Evolutionary conservation across 2,113 vertebrate species (phyloP), one percentile per base, ranked within the genome.

Genomic region (Apodemus speciosus): DNA sequence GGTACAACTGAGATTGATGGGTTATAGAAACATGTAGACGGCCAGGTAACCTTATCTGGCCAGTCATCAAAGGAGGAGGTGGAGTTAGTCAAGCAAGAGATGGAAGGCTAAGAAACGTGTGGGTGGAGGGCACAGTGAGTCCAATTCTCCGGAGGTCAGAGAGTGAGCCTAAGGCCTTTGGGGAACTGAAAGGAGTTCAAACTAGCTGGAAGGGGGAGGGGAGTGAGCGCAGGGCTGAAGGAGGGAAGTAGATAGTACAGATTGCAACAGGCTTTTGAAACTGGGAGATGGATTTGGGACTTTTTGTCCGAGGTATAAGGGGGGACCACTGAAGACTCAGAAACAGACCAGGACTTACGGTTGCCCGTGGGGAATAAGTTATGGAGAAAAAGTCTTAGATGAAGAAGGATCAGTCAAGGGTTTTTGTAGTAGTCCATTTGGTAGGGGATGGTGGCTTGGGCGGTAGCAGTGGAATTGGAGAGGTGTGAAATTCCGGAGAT

Each of bases 141-240:
- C 11, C 58, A 91, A 23, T 93, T 69, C 76, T 40, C 38, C 88
- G 75, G 58, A 89, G 84, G 87, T 92, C 79, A 89, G 51, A 85
- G 86, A 68, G 38, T 0, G 6, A 83, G 30, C 79, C 68, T 35
- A 46, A 71, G 16, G 51, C 51, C 64, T 89, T 93, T 46, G 79
- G 89, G 49, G 53, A 95, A 87, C 84, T 92, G 75, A 89, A 88
- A 93, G 40, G 85, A 93, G 38, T 89, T 91, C 43, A 64, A 58
- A 84, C 32, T 25, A 72, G 43, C 88, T 93, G 35, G 32, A 15
- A 75, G 94, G 71, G 76, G 64, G 43, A 46, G 43, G 43, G 43
- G 58, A 66, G 40, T 66, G 38, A 66, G 30, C 60, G 35, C 69
- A 64, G 88, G 72, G 85, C 46, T 93, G 27, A 43, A 76, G n/a